phyloP scores from a whole-genome alignment of 2,797 vertebrate species.

The Picus viridis region DNA sequence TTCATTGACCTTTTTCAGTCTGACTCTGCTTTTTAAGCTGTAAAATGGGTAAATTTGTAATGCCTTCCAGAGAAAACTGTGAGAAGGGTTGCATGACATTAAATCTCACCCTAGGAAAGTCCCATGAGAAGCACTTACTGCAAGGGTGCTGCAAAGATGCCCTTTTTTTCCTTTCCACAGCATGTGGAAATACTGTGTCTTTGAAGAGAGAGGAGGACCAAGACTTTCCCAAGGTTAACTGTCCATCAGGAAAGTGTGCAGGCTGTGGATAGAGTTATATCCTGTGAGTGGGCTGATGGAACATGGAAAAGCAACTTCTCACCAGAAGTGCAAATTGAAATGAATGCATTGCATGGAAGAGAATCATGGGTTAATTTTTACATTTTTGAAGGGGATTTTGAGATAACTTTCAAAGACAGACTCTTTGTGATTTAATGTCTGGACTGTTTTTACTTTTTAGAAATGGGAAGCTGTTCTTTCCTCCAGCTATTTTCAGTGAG shows the following conservation, averaged over 20 bases:
- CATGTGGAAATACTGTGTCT: not conserved
- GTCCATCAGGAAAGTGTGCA: not conserved
- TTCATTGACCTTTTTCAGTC: not conserved
- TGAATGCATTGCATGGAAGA: not conserved
- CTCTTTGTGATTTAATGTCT: constrained; percentile 44
- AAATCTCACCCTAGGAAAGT: not conserved
- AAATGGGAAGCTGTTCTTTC: constrained; percentile 34
- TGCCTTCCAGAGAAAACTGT: not conserved
- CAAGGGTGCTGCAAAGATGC: not conserved
- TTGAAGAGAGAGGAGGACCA: not conserved
- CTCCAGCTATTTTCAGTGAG: constrained; percentile 68
- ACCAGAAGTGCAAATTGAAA: not conserved
- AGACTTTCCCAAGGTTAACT: not conserved
- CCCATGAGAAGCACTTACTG: not conserved
- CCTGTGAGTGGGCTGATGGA: not conserved
- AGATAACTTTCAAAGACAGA: not conserved
- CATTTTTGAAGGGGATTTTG: not conserved
- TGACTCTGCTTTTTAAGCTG: constrained; percentile 6
- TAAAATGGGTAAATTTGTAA: not conserved
- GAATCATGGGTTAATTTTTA: not conserved
- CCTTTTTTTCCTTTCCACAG: not conserved
- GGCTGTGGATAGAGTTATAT: not conserved
- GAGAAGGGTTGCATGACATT: not conserved
- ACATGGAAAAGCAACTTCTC: not conserved
- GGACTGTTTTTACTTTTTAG: not conserved